Base-by-base conservation (phyloP, 1,140 invertebrate genomes). In the Thaumatotibia leucotreta region DNA sequence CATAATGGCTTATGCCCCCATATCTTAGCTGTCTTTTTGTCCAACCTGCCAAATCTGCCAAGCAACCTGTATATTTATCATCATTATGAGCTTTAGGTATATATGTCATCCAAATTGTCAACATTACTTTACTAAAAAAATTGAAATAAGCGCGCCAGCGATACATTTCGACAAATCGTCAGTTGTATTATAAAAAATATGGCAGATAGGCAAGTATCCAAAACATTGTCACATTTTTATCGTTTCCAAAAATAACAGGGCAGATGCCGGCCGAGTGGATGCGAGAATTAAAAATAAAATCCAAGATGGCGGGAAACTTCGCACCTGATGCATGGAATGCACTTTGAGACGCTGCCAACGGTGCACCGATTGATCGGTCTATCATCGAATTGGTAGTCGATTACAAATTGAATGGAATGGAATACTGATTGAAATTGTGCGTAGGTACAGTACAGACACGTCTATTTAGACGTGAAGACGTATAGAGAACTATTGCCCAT, bases 141-240 rank as follows among this genome's bases (percentile, higher is more conserved):
- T 1, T n/a, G 14, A 45, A 45, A 2, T 39, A 14, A 45, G 20
- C 39, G 4, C 5, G 39, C 39, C 39, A 45, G 20, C 39, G 52
- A 11, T 54, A 54, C 52, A 58, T 58, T 58, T 58, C 52, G 52
- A 58, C 52, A 58, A 58, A 58, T 58, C 24, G 24, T 24, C 52
- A 27, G 52, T 58, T 29, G 52, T 58, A 24, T 54, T 58, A 31
- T 58, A 58, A 54, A 54, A 58, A 58, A 27, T 58, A 27, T 29
- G 52, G 52, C 52, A 58, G 52, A 58, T 58, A 58, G 52, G 52
- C 52, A 58, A 58, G 52, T 11, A 27, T 58, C 52, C 52, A 58
- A 58, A 31, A 58, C 52, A 58, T 58, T 58, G 24, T 58, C 52
- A 58, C 52, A 58, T 58, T 58, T 58, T 31, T 58, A 58, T 29